Conservation (phyloP, 2,797 vertebrate genomes). For the Peromyscus eremicus region DNA sequence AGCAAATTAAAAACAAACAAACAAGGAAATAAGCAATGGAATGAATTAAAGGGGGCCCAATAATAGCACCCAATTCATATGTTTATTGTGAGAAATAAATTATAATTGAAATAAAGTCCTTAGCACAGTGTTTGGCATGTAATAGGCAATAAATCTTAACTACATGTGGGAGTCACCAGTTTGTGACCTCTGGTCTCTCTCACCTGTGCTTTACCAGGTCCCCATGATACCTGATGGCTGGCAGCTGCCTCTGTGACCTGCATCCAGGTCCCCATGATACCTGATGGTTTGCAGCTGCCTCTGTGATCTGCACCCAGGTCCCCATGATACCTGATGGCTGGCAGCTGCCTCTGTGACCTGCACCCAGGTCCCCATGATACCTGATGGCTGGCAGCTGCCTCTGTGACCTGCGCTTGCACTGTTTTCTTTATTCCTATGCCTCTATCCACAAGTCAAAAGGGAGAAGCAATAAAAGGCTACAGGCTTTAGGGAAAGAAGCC, state of each 20-base stretch:
- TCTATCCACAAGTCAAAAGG: conserved; percentile 43
- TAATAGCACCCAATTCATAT: not conserved
- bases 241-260: no score
- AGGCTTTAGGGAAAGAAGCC: conserved; percentile 21
- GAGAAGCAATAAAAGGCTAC: not conserved
- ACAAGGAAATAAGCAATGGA: not conserved
- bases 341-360: no score
- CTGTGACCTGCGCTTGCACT: not conserved
- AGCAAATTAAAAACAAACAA: not conserved
- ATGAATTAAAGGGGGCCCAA: not conserved
- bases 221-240: no score
- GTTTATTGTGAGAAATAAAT: conserved; percentile 39
- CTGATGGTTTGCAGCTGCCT: no score
- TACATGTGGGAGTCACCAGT: not conserved
- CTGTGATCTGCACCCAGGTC: no score
- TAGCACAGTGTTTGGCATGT: not conserved
- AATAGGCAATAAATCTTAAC: not conserved
- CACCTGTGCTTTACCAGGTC: not conserved
- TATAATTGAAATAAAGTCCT: not conserved
- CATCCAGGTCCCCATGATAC: no score
- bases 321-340: not conserved
- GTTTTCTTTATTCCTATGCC: not conserved
- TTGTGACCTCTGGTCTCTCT: not conserved
- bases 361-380: not conserved
- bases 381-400: not conserved